Evolutionary conservation across 2,888 invertebrate species (phyloP).

Genomic region (Blera fallax): DNA sequence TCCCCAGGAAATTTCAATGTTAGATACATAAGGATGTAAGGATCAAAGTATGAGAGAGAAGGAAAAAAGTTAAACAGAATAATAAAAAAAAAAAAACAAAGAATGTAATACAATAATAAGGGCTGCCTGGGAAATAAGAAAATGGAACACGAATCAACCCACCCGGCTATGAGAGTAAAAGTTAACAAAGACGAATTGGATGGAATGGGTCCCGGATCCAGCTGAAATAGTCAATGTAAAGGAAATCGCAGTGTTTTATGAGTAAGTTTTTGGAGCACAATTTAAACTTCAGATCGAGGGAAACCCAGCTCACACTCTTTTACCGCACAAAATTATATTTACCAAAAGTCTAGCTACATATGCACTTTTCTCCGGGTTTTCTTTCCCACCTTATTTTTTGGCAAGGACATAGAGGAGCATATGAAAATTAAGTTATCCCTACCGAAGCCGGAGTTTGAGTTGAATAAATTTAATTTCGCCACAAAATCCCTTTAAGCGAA

Average conservation of each 20-base stretch:
- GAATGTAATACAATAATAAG: constrained; percentile 32
- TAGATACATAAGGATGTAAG: constrained; percentile 25
- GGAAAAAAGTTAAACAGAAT: not conserved
- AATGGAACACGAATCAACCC: constrained; percentile 31
- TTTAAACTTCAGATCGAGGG: not conserved
- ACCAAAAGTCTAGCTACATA: constrained; percentile 37
- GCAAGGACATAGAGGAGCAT: not conserved
- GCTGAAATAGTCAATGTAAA: constrained; percentile 10
- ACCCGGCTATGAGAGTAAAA: not conserved
- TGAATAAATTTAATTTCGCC: constrained; percentile 48
- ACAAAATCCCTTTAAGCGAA: constrained; percentile 42
- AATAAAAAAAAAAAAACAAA: not conserved
- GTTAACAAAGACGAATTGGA: not conserved
- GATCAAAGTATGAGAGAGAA: not conserved
- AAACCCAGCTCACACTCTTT: not conserved
- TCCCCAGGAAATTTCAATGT: constrained; percentile 44
- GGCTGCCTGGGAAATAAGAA: constrained; percentile 27
- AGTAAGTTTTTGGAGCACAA: not conserved
- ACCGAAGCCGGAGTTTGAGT: constrained; percentile 4
- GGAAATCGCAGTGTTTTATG: constrained; percentile 10
- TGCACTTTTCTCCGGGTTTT: constrained; percentile 5
- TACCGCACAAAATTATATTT: not conserved
- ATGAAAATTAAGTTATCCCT: constrained; percentile 49
- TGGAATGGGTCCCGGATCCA: not conserved
- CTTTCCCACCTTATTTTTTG: not conserved